Base-by-base conservation (phyloP, 1,140 invertebrate species). In the Uloborus diversus region DNA sequence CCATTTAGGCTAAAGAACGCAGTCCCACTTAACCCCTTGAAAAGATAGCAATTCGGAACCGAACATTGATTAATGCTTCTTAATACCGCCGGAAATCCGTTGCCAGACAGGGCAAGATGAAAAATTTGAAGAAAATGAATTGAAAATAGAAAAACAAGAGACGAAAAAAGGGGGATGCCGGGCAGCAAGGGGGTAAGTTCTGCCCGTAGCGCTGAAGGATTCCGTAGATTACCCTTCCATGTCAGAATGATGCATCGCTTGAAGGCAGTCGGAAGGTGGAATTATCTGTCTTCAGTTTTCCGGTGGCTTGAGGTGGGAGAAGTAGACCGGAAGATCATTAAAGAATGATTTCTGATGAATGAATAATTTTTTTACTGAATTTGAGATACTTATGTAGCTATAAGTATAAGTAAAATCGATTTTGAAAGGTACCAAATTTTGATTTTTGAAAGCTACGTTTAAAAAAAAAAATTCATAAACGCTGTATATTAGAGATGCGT, bases 1-100 rank as follows among this genome's bases (percentile, higher is more conserved):
- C n/a, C n/a, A n/a, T n/a, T n/a, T n/a, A n/a, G n/a, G n/a, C n/a
- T n/a, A n/a, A n/a, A n/a, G n/a, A n/a, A n/a, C n/a, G n/a, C n/a
- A n/a, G n/a, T n/a, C n/a, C n/a, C n/a, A n/a, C n/a, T n/a, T n/a
- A n/a, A n/a, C n/a, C n/a, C n/a, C n/a, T n/a, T n/a, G n/a, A n/a
- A n/a, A n/a, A n/a, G n/a, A n/a, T n/a, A n/a, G n/a, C n/a, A n/a
- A n/a, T n/a, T n/a, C n/a, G n/a, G n/a, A n/a, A n/a, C n/a, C 32
- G 14, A 57, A 71, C 69, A 37, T 37, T 71, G 69, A 71, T 71
- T 47, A 71, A 71, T 71, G 69, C 51, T 59, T 42, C 56, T 28
- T 35, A 59, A 71, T 59, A 42, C 53, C 30, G 4, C 28, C 69
- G 56, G 69, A 71, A 71, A 49, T 59, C 49, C 7, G 53, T 27